Percentiles rank a stretch among this genome's conserved stretches.
Evolutionary conservation across 2,113 vertebrate species (phyloP).

Genomic region (Grammomys surdaster): DNA sequence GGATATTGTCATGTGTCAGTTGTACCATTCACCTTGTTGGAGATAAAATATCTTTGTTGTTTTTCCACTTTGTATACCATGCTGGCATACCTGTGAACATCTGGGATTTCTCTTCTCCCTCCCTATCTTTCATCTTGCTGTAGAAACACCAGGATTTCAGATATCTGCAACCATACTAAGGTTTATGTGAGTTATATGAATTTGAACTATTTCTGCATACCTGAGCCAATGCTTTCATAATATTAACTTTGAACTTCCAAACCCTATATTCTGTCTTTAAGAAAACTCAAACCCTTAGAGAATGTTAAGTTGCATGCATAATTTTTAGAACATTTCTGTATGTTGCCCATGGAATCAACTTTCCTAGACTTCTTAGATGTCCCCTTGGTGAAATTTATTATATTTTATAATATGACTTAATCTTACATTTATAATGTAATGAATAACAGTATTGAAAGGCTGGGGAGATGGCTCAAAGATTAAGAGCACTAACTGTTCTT

Average conservation of each 20-base stretch:
- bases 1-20: background rate
- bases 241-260: background rate
- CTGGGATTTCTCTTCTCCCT: background rate
- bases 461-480: too few species aligned
- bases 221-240: too few species aligned
- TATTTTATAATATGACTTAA: background rate
- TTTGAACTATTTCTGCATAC: background rate
- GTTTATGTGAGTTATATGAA: background rate
- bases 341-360: background rate
- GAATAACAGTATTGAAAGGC: background rate
- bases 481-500: too few species aligned
- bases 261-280: background rate
- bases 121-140: too few species aligned
- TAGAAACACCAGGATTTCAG: background rate
- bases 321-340: background rate
- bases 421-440: too few species aligned
- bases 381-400: background rate
- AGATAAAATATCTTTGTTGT: background rate
- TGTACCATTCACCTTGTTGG: background rate
- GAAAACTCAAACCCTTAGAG: background rate
- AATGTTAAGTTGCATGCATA: background rate
- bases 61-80: background rate
- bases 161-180: background rate
- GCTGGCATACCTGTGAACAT: background rate
- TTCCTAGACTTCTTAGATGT: background rate